These are phyloP conservation scores for Carterocephalus palaemon DNA, from an alignment of 2,888 invertebrate species.

Conservation along the genomic window DNA sequence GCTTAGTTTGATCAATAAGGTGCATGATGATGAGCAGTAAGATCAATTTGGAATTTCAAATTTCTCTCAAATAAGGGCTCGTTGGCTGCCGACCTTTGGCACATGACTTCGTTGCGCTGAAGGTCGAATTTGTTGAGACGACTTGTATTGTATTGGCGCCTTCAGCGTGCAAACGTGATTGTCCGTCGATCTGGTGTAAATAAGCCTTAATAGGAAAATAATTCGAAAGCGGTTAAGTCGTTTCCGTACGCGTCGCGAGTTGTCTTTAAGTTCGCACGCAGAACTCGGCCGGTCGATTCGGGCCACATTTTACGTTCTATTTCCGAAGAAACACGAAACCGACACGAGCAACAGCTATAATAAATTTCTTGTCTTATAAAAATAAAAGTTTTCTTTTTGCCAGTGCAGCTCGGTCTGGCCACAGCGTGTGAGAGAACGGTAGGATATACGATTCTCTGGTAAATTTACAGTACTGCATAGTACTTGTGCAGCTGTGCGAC, in stretches of 20 bases:
- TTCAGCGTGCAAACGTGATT: no score
- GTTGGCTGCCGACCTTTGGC: no score
- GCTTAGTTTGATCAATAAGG: no score
- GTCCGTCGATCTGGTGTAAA: no score
- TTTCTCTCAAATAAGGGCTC: no score
- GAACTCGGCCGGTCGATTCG: slow-evolving; percentile 46
- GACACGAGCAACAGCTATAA: slow-evolving; percentile 73
- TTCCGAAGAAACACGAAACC: slow-evolving; percentile 73
- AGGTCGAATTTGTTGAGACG: no score
- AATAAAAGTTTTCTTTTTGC: slow-evolving; percentile 77
- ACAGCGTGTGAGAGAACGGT: slow-evolving; percentile 42
- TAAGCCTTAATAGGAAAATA: no score
- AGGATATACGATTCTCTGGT: slow-evolving; percentile 18
- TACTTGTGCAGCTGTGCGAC: no score
- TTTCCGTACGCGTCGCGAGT: slow-evolving; percentile 16
- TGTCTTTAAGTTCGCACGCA: slow-evolving; percentile 23
- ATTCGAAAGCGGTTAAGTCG: slow-evolving; percentile 4
- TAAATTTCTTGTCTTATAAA: slow-evolving; percentile 78
- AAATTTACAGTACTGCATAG: neutral
- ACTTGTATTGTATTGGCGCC: no score
- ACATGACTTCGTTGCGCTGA: no score
- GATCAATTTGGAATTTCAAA: no score
- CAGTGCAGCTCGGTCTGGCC: slow-evolving; percentile 53
- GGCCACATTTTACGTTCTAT: slow-evolving; percentile 63
- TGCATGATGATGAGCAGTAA: no score